Evolutionary conservation across 1,140 invertebrate genomes (phyloP), one percentile per base, ranked within the genome.

Genomic region (Tribolium castaneum): DNA sequence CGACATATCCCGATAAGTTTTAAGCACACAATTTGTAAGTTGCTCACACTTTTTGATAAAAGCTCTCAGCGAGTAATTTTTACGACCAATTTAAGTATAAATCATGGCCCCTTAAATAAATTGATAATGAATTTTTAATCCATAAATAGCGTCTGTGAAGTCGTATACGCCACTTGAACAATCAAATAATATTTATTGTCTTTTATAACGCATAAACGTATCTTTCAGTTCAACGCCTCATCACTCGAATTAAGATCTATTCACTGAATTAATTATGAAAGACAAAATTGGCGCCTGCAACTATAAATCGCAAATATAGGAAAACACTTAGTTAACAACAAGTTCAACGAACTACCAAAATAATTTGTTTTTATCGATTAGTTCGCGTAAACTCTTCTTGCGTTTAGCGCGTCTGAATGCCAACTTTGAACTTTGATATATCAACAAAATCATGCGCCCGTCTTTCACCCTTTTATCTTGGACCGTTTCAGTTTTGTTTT

Each of bases 201-300:
- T 73, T 73, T 73, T 73, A 73, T 54, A 73, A 73, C 71, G 52
- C 71, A 73, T 73, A 73, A 73, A 73, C 9, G 9, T 51, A 25
- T 54, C 22, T 52, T 73, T 25, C 39, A 51, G 39, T 72, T 72
- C 70, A 72, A 72, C 14, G 70, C 49, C 70, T 72, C 54, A 52
- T 19, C 12, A 34, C 13, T 35, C 50, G 35, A 73, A 73, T 73
- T 73, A 16, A 73, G 6, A 30, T 72, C 10, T 19, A 49, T 9
- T 30, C 70, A 50, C 54, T 22, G 7, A 22, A 22, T 66, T 13
- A 34, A n/a, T 35, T 35, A 66, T 66, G 34, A 66, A 66, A 45
- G n/a, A n/a, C 2, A 45, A 45, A 45, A 10, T 45, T 3, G 39
- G 39, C 39, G 39, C 39, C 39, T 45, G 39, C 39, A 45, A 45